A percentile compares a stretch with the other conserved stretches of the same genome.
phyloP scores from a whole-genome alignment of 1,140 invertebrate species.

The Sipha flava region DNA sequence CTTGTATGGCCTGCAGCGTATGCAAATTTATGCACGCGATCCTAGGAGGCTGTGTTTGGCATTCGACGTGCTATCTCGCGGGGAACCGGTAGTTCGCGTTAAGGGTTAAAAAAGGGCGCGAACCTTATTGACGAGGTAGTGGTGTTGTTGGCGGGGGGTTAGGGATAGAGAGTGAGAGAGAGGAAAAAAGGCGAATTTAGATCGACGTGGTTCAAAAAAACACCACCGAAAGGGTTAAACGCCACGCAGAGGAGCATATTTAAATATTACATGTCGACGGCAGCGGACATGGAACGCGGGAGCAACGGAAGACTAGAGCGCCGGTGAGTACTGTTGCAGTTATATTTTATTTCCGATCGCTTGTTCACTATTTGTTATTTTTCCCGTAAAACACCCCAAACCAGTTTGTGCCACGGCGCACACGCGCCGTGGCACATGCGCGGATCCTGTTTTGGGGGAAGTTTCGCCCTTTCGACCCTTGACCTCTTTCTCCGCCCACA shows the following conservation, averaged over 20 bases:
- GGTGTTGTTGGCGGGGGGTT: not conserved
- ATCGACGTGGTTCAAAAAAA: constrained; percentile 28
- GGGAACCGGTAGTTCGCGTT: not conserved
- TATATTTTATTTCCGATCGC: not conserved
- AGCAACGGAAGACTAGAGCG: no score
- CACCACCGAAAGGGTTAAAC: constrained; percentile 29
- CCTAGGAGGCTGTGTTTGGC: constrained; percentile 13
- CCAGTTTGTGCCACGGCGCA: not conserved
- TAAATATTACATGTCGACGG: constrained; percentile 18
- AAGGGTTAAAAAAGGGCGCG: not conserved
- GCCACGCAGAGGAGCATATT: not conserved
- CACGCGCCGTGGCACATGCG: not conserved
- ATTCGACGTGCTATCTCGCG: not conserved
- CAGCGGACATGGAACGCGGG: not conserved
- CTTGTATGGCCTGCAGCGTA: not conserved
- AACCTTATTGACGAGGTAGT: not conserved
- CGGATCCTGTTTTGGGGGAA: not conserved
- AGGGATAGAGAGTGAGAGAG: not conserved
- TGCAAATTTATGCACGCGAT: constrained; percentile 22
- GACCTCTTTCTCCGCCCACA: not conserved
- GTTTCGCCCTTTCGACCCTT: not conserved
- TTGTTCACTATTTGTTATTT: not conserved
- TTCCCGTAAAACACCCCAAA: not conserved
- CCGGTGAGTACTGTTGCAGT: not conserved
- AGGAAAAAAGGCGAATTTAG: constrained; percentile 8